These are phyloP conservation scores for Cerastis rubricosa DNA, from an alignment of 2,888 invertebrate species.

Conservation along the genomic window DNA sequence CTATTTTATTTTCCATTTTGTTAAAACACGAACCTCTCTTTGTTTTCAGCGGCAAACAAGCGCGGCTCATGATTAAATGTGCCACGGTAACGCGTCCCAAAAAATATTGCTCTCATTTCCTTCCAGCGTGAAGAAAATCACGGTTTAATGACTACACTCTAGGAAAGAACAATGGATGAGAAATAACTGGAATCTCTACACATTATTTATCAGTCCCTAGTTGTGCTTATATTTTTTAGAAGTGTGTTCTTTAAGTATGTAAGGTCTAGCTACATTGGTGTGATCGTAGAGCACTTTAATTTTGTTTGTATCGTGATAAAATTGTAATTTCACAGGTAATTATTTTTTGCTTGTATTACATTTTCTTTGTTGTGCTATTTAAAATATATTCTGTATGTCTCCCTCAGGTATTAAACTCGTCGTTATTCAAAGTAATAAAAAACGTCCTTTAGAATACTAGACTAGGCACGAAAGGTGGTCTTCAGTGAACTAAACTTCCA, in stretches of 20 bases:
- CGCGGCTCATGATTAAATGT: slow-evolving; percentile 72
- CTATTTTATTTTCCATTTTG: slow-evolving; percentile 64
- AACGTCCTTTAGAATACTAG: background rate
- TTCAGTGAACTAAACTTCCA: slow-evolving; percentile 12
- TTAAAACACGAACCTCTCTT: slow-evolving; percentile 63
- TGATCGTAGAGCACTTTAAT: background rate
- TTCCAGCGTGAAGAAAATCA: slow-evolving; percentile 71
- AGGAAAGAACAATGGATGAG: slow-evolving; percentile 21
- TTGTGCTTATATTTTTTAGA: background rate
- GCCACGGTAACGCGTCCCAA: slow-evolving; percentile 71
- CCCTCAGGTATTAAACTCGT: background rate
- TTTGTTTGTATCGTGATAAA: background rate
- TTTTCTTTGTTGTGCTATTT: background rate
- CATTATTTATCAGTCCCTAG: slow-evolving; percentile 9
- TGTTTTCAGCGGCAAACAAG: slow-evolving; percentile 67
- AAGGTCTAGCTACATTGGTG: background rate
- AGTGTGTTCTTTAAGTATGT: background rate
- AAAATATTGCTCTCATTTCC: slow-evolving; percentile 74
- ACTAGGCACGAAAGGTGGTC: background rate
- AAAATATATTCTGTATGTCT: background rate
- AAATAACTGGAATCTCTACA: slow-evolving; percentile 16
- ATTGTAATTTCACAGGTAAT: background rate
- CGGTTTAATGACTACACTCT: slow-evolving; percentile 73
- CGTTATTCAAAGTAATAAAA: slow-evolving; percentile 1
- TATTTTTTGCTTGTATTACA: background rate